These are phyloP conservation scores for Himalopsyche japonica DNA, from an alignment of 2,888 invertebrate genomes.

Conservation along the genomic window DNA sequence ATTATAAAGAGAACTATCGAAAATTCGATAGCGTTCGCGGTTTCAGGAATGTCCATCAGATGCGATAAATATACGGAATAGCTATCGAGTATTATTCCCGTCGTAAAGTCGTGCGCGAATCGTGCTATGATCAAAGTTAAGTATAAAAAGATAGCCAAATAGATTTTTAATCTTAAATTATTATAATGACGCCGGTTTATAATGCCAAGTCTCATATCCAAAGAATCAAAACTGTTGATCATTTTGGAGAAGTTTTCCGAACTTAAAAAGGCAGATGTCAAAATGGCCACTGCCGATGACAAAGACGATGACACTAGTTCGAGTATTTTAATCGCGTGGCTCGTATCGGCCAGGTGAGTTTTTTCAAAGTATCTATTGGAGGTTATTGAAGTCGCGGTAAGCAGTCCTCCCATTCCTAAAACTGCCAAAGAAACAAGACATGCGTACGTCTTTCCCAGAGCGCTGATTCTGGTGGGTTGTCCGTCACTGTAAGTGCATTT, in stretches of 20 bases:
- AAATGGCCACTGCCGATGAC: constrained; percentile 4
- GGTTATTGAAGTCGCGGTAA: background rate
- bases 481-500: background rate
- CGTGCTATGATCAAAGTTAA: background rate
- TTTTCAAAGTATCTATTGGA: background rate
- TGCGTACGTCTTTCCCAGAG: background rate
- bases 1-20: background rate
- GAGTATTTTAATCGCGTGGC: constrained; percentile 13
- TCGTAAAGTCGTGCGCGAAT: background rate
- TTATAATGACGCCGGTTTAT: background rate
- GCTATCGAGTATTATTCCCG: background rate
- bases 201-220: constrained; percentile 1
- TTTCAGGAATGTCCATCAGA: constrained; percentile 13
- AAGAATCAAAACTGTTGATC: constrained; percentile 9
- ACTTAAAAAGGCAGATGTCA: constrained; percentile 1
- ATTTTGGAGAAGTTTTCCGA: constrained; percentile 6
- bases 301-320: background rate
- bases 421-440: background rate
- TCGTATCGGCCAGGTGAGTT: background rate
- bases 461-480: background rate
- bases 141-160: background rate
- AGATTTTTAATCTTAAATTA: background rate
- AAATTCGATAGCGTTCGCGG: background rate
- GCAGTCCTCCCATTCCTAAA: background rate
- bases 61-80: background rate